Evolutionary conservation across 1,140 invertebrate genomes (phyloP), one percentile per base, ranked within the genome.

Genomic region (Mamestra configurata): DNA sequence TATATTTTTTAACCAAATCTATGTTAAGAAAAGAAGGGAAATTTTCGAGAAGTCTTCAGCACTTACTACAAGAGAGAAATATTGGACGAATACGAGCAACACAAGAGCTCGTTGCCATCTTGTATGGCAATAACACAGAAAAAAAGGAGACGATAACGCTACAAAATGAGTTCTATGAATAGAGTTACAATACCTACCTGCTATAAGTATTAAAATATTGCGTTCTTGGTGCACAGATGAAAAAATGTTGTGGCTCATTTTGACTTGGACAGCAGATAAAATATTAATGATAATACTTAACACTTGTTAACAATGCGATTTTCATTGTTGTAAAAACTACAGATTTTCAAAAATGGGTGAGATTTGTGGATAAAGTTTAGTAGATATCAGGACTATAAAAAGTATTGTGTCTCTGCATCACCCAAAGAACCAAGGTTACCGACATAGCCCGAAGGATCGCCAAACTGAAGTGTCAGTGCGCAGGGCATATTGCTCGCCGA

Each of bases 51-150:
- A 15, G 57, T 37, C 27, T 55, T 2, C 8, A 37, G 31, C 15
- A 61, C 3, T 35, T 31, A 24, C 15, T 1, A 37, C 35, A 64
- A 40, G 35, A 37, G 35, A 22, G 40, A 18, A 66, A 40, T 66
- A 66, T 66, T 40, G 61, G 18, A 66, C n/a, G 40, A 66, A 66
- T 31, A 40, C 18, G 18, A 40, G 4, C 35, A 64, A 18, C 37
- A 64, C 59, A 64, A 40, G 37, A 37, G 31, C 31, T 64, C 5
- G 55, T 31, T 15, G 55, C 55, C n/a, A 3, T 10, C 51, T 40
- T 31, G 27, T 40, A 22, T 8, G 20, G 31, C 55, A 59, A 20
- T 20, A 40, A 57, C 13, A 37, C 35, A 37, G 6, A 15, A 6
- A 66, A 43, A 66, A 22, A 8, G 35, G 35, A 64, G 31, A 22